A percentile compares a stretch with the other conserved stretches of the same genome.
Conservation (phyloP, 2,113 vertebrate species). For the Aepyceros melampus region DNA sequence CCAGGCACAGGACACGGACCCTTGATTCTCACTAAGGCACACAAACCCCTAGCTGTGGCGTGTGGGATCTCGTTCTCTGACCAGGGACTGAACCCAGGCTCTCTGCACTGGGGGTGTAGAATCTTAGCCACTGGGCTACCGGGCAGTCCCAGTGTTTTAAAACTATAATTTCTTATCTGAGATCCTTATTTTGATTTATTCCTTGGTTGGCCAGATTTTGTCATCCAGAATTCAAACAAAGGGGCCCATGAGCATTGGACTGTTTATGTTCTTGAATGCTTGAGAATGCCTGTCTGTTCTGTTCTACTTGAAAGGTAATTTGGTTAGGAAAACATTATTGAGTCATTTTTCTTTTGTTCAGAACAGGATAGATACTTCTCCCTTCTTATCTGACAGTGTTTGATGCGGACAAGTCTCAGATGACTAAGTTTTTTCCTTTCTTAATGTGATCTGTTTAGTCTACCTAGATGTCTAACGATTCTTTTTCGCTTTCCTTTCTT, state of each 20-base stretch:
- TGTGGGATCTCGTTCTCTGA: not conserved
- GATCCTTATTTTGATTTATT: not conserved
- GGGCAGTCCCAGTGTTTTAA: not conserved
- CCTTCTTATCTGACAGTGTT: not conserved
- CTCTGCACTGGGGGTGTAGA: not conserved
- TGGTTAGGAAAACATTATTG: not conserved
- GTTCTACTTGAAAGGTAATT: not conserved
- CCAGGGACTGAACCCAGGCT: not conserved
- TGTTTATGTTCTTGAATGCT: not conserved
- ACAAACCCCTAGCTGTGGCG: rapidly evolving
- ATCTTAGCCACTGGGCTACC: not conserved
- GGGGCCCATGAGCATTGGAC: not conserved
- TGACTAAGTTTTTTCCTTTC: not conserved
- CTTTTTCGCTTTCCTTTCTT: not conserved
- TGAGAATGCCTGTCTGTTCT: not conserved
- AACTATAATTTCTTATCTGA: not conserved
- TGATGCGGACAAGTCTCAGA: not conserved
- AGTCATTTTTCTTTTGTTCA: not conserved
- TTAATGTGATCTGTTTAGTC: not conserved
- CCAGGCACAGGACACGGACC: not conserved
- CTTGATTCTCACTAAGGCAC: not conserved
- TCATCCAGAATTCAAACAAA: not conserved
- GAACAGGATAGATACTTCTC: not conserved
- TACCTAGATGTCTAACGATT: not conserved
- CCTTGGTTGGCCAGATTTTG: not conserved